These are phyloP conservation scores for Campylomormyrus tamandua DNA, from an alignment of 2,113 vertebrate genomes.

Conservation along the genomic window DNA sequence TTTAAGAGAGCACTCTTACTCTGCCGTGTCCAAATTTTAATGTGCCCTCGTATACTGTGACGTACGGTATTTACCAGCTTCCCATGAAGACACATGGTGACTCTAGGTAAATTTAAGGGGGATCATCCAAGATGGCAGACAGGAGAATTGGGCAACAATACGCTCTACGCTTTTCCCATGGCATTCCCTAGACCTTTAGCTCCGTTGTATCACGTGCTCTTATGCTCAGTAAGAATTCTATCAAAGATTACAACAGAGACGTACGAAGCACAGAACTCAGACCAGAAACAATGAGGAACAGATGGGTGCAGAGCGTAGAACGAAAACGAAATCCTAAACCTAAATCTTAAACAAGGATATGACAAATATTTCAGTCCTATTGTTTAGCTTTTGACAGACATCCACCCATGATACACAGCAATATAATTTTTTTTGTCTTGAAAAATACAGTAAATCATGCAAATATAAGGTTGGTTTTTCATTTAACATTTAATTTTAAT, in stretches of 20 bases:
- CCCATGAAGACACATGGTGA: background rate
- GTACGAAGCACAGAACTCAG: constrained; percentile 23
- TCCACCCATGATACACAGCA: constrained; percentile 64
- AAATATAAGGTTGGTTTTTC: constrained; percentile 64
- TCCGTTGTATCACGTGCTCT: background rate
- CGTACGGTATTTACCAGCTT: background rate
- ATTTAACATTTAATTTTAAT: constrained; percentile 51
- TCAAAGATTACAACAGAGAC: background rate
- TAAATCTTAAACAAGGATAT: constrained; percentile 39
- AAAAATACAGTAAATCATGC: constrained; percentile 72
- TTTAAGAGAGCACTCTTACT: background rate
- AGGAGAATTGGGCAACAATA: background rate
- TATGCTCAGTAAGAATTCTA: background rate
- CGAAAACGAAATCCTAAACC: constrained; percentile 39
- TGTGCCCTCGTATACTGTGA: background rate
- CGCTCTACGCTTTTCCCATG: background rate
- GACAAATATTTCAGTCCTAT: constrained; percentile 48
- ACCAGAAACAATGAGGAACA: constrained; percentile 28
- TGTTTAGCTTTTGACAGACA: constrained; percentile 51
- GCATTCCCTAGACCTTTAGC: background rate
- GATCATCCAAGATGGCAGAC: background rate
- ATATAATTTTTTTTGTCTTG: constrained; percentile 57
- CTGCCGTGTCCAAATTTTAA: background rate
- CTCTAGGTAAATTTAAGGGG: background rate
- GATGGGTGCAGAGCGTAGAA: constrained; percentile 34